These are phyloP conservation scores for Vultur gryphus DNA, from an alignment of 2,797 vertebrate species.

Conservation along the genomic window DNA sequence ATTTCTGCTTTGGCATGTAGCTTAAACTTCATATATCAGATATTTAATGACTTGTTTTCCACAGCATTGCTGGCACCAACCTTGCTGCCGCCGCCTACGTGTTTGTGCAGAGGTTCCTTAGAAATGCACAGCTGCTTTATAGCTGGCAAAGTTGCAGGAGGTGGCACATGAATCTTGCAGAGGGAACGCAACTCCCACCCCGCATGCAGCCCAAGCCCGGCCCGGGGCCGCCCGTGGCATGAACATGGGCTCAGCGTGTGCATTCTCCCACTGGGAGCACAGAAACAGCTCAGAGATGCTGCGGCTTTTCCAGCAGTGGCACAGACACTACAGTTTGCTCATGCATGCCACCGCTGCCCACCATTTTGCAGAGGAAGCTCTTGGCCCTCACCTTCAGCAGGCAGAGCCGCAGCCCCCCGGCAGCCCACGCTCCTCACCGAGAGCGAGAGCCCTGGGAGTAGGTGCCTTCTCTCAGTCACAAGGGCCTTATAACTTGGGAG, in stretches of 20 bases:
- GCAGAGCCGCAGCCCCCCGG: background rate
- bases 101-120: background rate
- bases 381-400: background rate
- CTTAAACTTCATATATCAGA: background rate
- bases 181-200: background rate
- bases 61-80: background rate
- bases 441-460: fast-evolving
- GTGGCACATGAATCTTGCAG: fast-evolving
- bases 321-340: fast-evolving
- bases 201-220: fast-evolving
- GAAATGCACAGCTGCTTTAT: background rate
- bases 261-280: background rate
- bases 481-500: background rate
- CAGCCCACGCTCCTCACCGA: fast-evolving
- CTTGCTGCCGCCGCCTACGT: background rate
- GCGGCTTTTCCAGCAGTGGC: background rate
- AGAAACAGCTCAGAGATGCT: background rate
- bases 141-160: background rate
- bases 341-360: fast-evolving
- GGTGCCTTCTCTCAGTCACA: background rate
- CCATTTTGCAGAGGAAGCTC: background rate
- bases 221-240: background rate
- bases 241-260: fast-evolving
- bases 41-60: conserved; percentile 15
- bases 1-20: background rate